phyloP scores from a whole-genome alignment of 2,888 invertebrate genomes.

The Cheilosia urbana region DNA sequence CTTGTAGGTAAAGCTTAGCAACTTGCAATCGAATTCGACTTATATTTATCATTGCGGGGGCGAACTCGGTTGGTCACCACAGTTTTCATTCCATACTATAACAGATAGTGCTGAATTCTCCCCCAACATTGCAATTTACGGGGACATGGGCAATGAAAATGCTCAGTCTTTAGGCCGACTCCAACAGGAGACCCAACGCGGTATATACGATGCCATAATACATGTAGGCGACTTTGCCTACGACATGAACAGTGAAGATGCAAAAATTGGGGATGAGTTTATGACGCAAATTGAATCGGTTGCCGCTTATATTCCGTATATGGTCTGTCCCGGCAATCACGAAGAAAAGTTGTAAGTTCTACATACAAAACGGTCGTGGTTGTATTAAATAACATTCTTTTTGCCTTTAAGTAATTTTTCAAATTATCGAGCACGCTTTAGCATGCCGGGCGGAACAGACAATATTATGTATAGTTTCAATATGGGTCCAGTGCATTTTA shows the following conservation, averaged over 20 bases:
- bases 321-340: slow-evolving; percentile 96
- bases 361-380: slow-evolving; percentile 14
- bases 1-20: slow-evolving; percentile 83
- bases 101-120: slow-evolving; percentile 88
- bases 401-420: slow-evolving; percentile 92
- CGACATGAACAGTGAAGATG: slow-evolving; percentile 94
- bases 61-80: slow-evolving; percentile 91
- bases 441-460: slow-evolving; percentile 92
- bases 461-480: slow-evolving; percentile 94
- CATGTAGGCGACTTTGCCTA: slow-evolving; percentile 98
- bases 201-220: slow-evolving; percentile 93
- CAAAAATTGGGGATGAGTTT: slow-evolving; percentile 94
- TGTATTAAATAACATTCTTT: background rate
- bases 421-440: slow-evolving; percentile 95
- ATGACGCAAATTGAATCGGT: slow-evolving; percentile 96
- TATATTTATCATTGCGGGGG: slow-evolving; percentile 94
- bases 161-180: slow-evolving; percentile 92
- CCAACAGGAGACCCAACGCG: slow-evolving; percentile 92
- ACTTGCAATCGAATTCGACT: slow-evolving; percentile 87
- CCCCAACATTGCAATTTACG: slow-evolving; percentile 93
- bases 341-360: slow-evolving; percentile 90
- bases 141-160: slow-evolving; percentile 97
- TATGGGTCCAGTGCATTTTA: slow-evolving; percentile 94
- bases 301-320: slow-evolving; percentile 96
- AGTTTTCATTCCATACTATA: slow-evolving; percentile 90